Percentiles rank a stretch among this genome's conserved stretches.
These are phyloP conservation scores for Standfussiana lucernea DNA, from an alignment of 2,888 invertebrate species.

Conservation along the genomic window DNA sequence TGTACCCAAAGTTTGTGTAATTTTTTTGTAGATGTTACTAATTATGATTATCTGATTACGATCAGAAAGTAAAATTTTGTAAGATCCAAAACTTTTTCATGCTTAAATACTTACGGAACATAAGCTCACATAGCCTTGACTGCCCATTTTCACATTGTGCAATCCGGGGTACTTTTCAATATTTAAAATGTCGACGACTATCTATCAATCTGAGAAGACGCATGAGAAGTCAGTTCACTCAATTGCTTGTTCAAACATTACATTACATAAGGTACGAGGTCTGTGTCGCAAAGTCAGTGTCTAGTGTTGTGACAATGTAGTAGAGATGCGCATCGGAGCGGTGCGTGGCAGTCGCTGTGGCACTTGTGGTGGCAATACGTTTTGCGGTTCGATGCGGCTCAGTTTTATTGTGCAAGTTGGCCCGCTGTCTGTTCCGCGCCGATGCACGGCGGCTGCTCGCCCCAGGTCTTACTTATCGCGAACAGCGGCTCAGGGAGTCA, in stretches of 20 bases:
- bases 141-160: neutral
- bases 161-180: neutral
- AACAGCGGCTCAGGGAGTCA: neutral
- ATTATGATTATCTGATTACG: neutral
- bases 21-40: neutral
- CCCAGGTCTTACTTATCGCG: constrained; percentile 6
- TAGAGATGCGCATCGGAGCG: constrained; percentile 20
- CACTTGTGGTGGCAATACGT: constrained; percentile 28
- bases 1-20: neutral
- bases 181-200: neutral
- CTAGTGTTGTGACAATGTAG: neutral
- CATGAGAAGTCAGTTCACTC: neutral
- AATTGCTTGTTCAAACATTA: neutral
- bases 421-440: constrained; percentile 68
- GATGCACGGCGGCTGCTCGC: constrained; percentile 20
- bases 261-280: too few relatives aligned
- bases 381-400: constrained; percentile 43
- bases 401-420: constrained; percentile 62
- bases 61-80: neutral
- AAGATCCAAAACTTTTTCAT: neutral
- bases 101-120: too few relatives aligned
- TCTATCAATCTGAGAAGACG: neutral
- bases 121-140: neutral
- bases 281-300: neutral
- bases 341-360: constrained; percentile 27